A percentile compares a stretch with the other conserved stretches of the same genome.
Conservation (phyloP, 2,888 invertebrate species). For the Laothoe populi region DNA sequence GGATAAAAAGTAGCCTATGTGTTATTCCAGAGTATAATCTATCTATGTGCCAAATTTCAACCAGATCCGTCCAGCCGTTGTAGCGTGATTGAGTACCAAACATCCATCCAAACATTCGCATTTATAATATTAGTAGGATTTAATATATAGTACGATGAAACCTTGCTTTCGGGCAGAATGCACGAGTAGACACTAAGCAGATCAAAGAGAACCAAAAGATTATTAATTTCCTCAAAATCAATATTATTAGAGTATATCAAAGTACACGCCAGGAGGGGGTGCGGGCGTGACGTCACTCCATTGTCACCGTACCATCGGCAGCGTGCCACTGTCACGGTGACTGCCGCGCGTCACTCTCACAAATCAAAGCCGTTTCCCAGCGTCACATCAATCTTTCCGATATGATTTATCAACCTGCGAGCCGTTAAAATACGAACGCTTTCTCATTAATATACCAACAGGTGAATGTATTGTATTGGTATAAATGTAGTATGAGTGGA, state of each 20-base stretch:
- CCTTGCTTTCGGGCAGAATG: background rate
- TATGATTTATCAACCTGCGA: conserved; percentile 68
- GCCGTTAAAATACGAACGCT: conserved; percentile 65
- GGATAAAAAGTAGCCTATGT: no score
- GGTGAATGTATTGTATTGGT: conserved; percentile 38
- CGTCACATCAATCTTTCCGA: conserved; percentile 68
- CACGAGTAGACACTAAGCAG: background rate
- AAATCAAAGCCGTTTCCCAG: conserved; percentile 65
- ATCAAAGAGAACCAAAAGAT: background rate
- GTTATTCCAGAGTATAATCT: no score
- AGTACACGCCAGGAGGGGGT: conserved; percentile 16
- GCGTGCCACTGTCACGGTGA: conserved; percentile 13
- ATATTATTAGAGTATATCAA: background rate
- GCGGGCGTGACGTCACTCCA: conserved; percentile 63
- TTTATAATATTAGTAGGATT: no score
- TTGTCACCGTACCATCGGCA: conserved; percentile 49
- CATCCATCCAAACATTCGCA: no score
- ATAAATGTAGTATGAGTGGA: conserved; percentile 24
- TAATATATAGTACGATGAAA: no score
- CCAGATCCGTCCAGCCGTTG: no score
- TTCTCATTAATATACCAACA: conserved; percentile 64
- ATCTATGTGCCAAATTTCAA: no score
- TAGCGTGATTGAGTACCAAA: no score
- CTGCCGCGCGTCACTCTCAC: conserved; percentile 49
- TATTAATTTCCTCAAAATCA: conserved; percentile 10